Evolutionary conservation across 35 echinoderm and acorn worm species (phyloP).

Genomic region (Apostichopus californicus): DNA sequence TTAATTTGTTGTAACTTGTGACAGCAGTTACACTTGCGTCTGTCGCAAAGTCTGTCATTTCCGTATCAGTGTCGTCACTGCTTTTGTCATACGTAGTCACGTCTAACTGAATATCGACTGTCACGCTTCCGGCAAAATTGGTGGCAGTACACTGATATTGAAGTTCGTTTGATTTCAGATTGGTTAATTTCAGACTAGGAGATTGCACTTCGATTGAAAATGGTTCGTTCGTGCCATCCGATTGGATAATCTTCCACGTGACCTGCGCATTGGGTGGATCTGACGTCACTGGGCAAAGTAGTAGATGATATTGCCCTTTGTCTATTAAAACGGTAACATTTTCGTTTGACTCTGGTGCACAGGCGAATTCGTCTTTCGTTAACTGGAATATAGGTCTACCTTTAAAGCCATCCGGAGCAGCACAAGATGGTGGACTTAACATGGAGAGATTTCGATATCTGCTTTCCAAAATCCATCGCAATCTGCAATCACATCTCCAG

Average conservation of each 20-base stretch:
- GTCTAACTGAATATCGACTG: constrained; percentile 10
- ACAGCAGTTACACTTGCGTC: background rate
- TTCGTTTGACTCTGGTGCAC: constrained; percentile 5
- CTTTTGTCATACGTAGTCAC: constrained; percentile 1
- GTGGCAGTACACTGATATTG: constrained; percentile 10
- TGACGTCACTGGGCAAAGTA: constrained; percentile 19
- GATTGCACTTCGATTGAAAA: constrained; percentile 36
- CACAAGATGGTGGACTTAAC: background rate
- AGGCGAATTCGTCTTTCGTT: constrained; percentile 20
- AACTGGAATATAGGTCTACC: constrained; percentile 9
- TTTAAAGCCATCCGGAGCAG: background rate
- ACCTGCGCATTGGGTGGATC: constrained; percentile 28
- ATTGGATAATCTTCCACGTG: constrained; percentile 28
- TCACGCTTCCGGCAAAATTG: constrained; percentile 16
- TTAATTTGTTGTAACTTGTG: no score
- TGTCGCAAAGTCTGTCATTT: background rate
- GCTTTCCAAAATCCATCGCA: constrained; percentile 18
- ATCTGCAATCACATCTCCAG: constrained; percentile 44
- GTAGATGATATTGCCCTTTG: background rate
- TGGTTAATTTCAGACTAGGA: background rate
- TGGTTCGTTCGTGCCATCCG: constrained; percentile 2
- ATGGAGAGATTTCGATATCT: background rate
- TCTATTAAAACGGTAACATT: background rate
- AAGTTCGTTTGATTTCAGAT: constrained; percentile 36
- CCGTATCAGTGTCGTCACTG: background rate